Evolutionary conservation across 2,797 vertebrate genomes (phyloP).

Genomic region (Micromesistius poutassou): DNA sequence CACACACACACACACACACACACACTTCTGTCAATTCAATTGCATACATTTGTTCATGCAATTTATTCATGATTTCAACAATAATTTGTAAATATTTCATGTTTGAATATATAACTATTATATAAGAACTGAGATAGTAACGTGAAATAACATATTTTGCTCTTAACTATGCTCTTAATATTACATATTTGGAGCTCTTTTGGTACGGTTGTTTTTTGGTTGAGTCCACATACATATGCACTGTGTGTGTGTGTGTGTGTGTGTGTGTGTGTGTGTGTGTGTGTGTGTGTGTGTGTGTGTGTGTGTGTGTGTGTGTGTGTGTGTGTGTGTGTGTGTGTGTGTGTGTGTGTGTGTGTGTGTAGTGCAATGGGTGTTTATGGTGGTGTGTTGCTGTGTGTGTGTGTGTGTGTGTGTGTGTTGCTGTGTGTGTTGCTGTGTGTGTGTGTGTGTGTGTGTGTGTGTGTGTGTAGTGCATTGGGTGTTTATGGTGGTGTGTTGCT

Average conservation of each 20-base stretch:
- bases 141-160: neutral
- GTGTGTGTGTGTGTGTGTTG: neutral
- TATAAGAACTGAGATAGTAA: neutral
- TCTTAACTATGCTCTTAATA: neutral
- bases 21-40: too few species aligned
- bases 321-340: constrained; percentile 3
- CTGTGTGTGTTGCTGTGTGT: neutral
- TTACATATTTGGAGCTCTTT: too few species aligned
- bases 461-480: neutral
- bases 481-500: neutral
- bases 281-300: too few species aligned
- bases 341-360: constrained; percentile 7
- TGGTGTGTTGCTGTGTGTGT: neutral
- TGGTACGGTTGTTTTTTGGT: too few species aligned
- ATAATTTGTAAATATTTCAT: neutral
- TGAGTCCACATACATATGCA: neutral
- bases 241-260: neutral
- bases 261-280: neutral
- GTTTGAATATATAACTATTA: neutral
- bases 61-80: neutral
- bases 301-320: neutral
- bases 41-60: too few species aligned
- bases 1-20: neutral
- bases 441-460: constrained; percentile 1
- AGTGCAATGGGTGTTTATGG: neutral